Evolutionary conservation across 2,797 vertebrate species (phyloP), one percentile per base, ranked within the genome.

Genomic region (Vireo griseus): DNA sequence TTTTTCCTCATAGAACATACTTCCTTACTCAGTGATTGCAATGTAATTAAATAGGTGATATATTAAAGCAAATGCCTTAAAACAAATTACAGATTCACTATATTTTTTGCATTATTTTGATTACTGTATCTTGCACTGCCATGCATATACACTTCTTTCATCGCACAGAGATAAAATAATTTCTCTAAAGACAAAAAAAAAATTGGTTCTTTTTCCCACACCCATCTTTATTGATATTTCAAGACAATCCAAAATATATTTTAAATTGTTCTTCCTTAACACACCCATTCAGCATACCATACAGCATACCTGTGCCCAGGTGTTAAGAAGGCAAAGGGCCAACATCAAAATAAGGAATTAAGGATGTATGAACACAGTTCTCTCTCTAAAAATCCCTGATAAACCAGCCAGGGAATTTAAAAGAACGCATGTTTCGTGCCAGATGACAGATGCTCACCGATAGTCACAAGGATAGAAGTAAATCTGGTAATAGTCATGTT

Each of bases 401-500:
- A 94, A 89, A 86, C 16, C 68, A 91, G 51, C 42, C 22, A 15
- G 4, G 35, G 39, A 80, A 68, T 74, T 86, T 83, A 74, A 82
- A 76, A 88, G 25, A 88, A 63, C 42, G 2, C 44, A 75, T 72
- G 68, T 90, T 82, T 78, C 26, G 2, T 47, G 45, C 16, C 78
- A 86, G 45, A 55, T 87, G 81, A 91, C 40, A 76, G 44, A 79
- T 77, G 57, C 42, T 91, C 54, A 71, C 65, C 6, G 39, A 91
- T 54, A 77, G 68, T 48, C 74, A 90, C 45, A 80, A 66, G 67
- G 57, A 82, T 25, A 87, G 67, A 92, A 76, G 61, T 28, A 92
- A 79, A 94, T 89, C 87, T 91, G 57, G 40, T 72, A 95, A 85
- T 37, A 96, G 85, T 80, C 79, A 67, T 80, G 57, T 88, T 90